Percentiles rank a stretch among this genome's conserved stretches.
Conservation (phyloP, 1,140 invertebrate genomes). For the Drosophila parabipectinata region DNA sequence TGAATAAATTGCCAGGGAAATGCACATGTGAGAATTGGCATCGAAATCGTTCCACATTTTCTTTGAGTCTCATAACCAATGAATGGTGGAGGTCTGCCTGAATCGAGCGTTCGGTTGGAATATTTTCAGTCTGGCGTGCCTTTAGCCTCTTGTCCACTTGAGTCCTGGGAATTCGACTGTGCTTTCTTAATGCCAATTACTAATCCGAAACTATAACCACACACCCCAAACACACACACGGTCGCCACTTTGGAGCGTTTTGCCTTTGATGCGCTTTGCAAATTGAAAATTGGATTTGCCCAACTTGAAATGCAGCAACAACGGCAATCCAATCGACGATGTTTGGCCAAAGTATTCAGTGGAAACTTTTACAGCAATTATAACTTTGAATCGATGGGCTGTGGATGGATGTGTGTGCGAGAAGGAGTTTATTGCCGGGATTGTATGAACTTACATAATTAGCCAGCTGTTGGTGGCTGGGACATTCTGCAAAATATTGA, state of each 20-base stretch:
- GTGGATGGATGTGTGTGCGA: not conserved
- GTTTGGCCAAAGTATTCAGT: slow-evolving; percentile 61
- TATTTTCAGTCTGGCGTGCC: not conserved
- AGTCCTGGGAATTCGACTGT: slow-evolving; percentile 46
- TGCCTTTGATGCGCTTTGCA: slow-evolving; percentile 55
- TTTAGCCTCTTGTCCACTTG: slow-evolving; percentile 48
- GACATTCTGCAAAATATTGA: slow-evolving; percentile 22
- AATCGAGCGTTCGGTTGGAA: too few relatives aligned
- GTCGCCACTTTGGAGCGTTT: not conserved
- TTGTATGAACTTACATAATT: slow-evolving; percentile 47
- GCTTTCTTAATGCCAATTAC: slow-evolving; percentile 50
- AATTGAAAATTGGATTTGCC: slow-evolving; percentile 69
- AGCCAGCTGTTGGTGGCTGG: slow-evolving; percentile 46
- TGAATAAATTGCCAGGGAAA: slow-evolving; percentile 10
- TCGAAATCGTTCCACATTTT: slow-evolving; percentile 53
- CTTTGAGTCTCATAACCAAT: slow-evolving; percentile 43
- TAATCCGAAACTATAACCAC: slow-evolving; percentile 42
- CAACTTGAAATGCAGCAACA: slow-evolving; percentile 60
- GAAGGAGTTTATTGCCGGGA: not conserved
- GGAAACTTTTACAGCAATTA: slow-evolving; percentile 69
- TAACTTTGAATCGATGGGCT: slow-evolving; percentile 49
- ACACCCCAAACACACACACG: slow-evolving; percentile 17
- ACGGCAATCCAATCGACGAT: slow-evolving; percentile 43
- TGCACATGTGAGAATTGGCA: slow-evolving; percentile 30
- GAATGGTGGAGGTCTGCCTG: not conserved